Base-by-base conservation (phyloP, 2,113 vertebrate genomes). In the Alectura lathami region DNA sequence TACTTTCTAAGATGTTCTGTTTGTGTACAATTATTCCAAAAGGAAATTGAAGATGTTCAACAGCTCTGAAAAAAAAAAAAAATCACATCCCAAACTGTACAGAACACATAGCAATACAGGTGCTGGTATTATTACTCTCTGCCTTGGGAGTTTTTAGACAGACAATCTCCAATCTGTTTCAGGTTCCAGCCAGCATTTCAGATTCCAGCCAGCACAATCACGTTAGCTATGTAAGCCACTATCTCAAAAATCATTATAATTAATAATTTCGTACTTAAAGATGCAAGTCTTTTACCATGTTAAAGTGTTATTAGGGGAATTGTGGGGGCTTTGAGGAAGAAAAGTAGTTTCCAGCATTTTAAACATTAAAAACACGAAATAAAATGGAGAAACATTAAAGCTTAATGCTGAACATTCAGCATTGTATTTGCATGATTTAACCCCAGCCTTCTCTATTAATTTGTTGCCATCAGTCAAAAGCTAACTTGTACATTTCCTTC, bases 1-100 rank as follows among this genome's bases (percentile, higher is more conserved):
- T 48, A 38, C 43, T 75, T 78, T 68, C 56, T 62, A 56, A 53
- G 60, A 30, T 54, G 12, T 18, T 68, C 63, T 76, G 8, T 43
- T 85, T 66, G n/a, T 13, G 53, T 42, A 50, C 23, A 89, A 11
- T 77, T 85, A 47, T 91, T 89, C 88, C 84, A 85, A 91, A 91
- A 83, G 23, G 17, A 76, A 51, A 36, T 22, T 70, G 67, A 62
- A 87, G 26, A 29, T 74, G 32, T 59, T 85, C 72, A 85, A 60
- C 42, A 90, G 8, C 54, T 76, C 62, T 62, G 81, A 77, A 94
- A n/a, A n/a, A n/a, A n/a, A n/a, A n/a, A n/a, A n/a, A n/a, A 96
- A 87, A 82, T 68, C 62, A 40, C 53, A 83, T 38, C 16, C 14
- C 14, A 79, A 68, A 86, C 14, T 45, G 50, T 57, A 45, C 75